These are phyloP conservation scores for Myopa testacea DNA, from an alignment of 2,888 invertebrate genomes.

Conservation along the genomic window DNA sequence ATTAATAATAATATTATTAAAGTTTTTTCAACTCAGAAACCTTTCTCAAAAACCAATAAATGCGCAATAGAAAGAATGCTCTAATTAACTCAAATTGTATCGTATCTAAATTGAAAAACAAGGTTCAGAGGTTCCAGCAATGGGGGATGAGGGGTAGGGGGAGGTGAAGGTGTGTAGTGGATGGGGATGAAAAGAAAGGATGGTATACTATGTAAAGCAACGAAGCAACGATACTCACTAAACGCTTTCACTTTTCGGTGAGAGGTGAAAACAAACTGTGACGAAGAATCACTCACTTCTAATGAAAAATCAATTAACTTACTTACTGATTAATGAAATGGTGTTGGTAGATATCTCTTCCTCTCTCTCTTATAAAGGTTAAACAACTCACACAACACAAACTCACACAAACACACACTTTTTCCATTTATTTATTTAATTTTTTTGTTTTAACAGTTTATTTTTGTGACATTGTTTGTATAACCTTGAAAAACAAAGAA, in stretches of 20 bases:
- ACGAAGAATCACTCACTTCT: not conserved
- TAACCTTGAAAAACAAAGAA: slow-evolving; percentile 17
- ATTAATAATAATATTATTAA: too few relatives aligned
- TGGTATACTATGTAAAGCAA: too few relatives aligned
- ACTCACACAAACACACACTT: not conserved
- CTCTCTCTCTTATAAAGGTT: too few relatives aligned
- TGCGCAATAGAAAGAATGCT: slow-evolving; percentile 12
- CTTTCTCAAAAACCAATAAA: slow-evolving; percentile 2
- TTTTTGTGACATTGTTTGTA: slow-evolving; percentile 16
- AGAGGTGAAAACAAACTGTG: not conserved
- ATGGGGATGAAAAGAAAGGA: too few relatives aligned
- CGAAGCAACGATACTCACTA: too few relatives aligned
- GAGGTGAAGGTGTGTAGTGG: too few relatives aligned
- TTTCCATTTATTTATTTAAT: not conserved
- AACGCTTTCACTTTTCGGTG: slow-evolving; percentile 33
- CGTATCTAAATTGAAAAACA: too few relatives aligned
- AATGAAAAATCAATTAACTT: slow-evolving; percentile 38
- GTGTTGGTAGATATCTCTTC: too few relatives aligned
- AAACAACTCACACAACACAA: slow-evolving; percentile 7
- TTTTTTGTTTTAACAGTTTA: slow-evolving; percentile 6
- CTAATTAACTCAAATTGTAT: not conserved
- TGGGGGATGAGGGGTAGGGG: too few relatives aligned
- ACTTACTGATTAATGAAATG: not conserved
- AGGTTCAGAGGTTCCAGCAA: too few relatives aligned
- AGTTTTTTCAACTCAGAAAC: too few relatives aligned